These are phyloP conservation scores for Drosophila ficusphila DNA, from an alignment of 1,140 invertebrate genomes.

Conservation along the genomic window DNA sequence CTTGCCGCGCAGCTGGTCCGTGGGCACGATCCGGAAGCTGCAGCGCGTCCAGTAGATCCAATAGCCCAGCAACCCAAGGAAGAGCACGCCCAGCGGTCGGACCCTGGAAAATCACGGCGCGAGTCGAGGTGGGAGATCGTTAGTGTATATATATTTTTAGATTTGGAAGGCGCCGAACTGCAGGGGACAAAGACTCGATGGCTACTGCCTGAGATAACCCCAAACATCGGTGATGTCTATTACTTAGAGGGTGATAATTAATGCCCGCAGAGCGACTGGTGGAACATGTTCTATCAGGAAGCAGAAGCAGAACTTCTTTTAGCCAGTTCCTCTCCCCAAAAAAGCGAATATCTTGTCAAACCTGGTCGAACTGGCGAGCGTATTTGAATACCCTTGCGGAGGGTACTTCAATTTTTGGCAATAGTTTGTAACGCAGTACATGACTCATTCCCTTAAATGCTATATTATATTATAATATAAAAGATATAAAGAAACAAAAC, in stretches of 20 bases:
- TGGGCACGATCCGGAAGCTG: slow-evolving; percentile 66
- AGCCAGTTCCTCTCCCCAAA: slow-evolving; percentile 14
- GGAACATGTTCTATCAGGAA: slow-evolving; percentile 77
- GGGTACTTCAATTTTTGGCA: too few relatives aligned
- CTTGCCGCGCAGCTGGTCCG: slow-evolving; percentile 65
- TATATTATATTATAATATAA: too few relatives aligned
- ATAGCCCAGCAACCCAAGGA: slow-evolving; percentile 63
- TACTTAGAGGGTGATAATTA: slow-evolving; percentile 47
- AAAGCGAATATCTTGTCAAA: slow-evolving; percentile 48
- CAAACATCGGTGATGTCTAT: slow-evolving; percentile 18
- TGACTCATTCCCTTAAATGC: too few relatives aligned
- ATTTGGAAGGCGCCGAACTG: slow-evolving; percentile 7
- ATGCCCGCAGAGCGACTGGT: slow-evolving; percentile 20
- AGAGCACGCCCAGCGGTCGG: slow-evolving; percentile 71
- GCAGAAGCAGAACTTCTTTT: slow-evolving; percentile 28
- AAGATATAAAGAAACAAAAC: too few relatives aligned
- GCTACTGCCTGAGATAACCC: slow-evolving; percentile 33
- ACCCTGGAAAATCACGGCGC: slow-evolving; percentile 48
- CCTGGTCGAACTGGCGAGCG: slow-evolving; percentile 26
- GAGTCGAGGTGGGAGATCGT: neutral
- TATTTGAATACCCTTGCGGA: too few relatives aligned
- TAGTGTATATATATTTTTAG: neutral
- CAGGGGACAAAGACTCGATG: slow-evolving; percentile 13
- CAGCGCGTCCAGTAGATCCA: slow-evolving; percentile 79
- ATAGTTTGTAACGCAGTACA: too few relatives aligned